A percentile compares a stretch with the other conserved stretches of the same genome.
These are phyloP conservation scores for Nymphalis io DNA, from an alignment of 1,140 invertebrate species.

Conservation along the genomic window DNA sequence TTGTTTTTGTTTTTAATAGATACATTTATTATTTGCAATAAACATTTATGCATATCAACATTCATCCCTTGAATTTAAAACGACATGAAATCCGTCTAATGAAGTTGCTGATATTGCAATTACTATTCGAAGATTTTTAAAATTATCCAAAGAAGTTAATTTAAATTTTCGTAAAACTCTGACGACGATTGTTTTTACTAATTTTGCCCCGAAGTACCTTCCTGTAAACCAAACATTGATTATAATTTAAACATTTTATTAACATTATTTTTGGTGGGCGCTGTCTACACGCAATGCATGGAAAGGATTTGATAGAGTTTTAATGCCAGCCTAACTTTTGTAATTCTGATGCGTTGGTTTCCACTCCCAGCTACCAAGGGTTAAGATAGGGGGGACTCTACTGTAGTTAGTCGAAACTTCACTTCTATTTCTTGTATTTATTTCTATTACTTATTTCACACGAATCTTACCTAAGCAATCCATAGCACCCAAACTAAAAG, in stretches of 20 bases:
- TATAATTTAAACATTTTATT: neutral
- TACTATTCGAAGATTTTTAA: slow-evolving; percentile 50
- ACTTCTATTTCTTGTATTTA: too few species aligned
- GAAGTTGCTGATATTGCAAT: slow-evolving; percentile 54
- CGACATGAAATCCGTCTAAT: slow-evolving; percentile 47
- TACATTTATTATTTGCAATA: too few species aligned
- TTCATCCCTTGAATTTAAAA: slow-evolving; percentile 29
- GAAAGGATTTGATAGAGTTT: too few species aligned
- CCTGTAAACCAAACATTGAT: slow-evolving; percentile 52
- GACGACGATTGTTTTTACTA: slow-evolving; percentile 58
- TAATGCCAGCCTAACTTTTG: too few species aligned
- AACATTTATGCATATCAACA: neutral
- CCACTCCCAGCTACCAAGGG: too few species aligned
- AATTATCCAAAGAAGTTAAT: slow-evolving; percentile 43
- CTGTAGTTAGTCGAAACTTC: too few species aligned
- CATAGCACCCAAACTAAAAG: slow-evolving; percentile 84
- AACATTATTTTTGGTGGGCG: too few species aligned
- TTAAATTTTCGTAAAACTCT: slow-evolving; percentile 51
- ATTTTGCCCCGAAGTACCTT: slow-evolving; percentile 54
- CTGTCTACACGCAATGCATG: too few species aligned
- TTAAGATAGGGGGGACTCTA: too few species aligned
- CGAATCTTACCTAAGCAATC: slow-evolving; percentile 82
- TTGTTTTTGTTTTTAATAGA: too few species aligned
- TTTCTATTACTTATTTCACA: too few species aligned
- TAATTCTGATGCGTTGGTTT: too few species aligned